A percentile compares a stretch with the other conserved stretches of the same genome.
Evolutionary conservation across 2,797 vertebrate species (phyloP).

Genomic region (Spinus pinus): DNA sequence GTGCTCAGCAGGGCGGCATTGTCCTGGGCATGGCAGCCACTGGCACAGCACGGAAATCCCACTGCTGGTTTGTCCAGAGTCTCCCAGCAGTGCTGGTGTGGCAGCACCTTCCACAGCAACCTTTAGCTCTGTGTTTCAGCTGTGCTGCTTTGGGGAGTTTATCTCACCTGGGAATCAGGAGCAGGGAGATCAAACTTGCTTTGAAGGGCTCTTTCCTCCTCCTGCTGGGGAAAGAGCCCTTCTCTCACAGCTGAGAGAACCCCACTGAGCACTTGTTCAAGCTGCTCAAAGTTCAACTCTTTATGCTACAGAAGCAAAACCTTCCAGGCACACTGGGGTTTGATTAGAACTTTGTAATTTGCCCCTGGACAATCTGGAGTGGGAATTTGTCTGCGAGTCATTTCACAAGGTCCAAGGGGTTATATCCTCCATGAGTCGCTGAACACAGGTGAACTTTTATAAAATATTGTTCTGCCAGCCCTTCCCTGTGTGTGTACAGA

Average conservation of each 20-base stretch:
- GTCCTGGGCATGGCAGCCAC: not conserved
- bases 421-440: not conserved
- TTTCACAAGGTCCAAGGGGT: not conserved
- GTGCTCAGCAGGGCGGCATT: not conserved
- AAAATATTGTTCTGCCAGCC: not conserved
- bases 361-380: not conserved
- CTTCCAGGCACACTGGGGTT: not conserved
- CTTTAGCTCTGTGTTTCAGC: not conserved
- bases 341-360: not conserved
- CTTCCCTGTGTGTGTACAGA: not conserved
- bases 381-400: not conserved
- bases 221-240: not conserved
- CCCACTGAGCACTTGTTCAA: not conserved
- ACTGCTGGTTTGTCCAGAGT: not conserved
- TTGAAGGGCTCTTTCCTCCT: not conserved
- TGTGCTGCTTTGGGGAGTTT: not conserved
- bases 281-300: not conserved
- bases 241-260: not conserved
- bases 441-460: not conserved
- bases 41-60: rapidly evolving
- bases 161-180: not conserved
- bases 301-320: not conserved
- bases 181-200: not conserved
- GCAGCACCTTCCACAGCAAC: rapidly evolving
- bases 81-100: not conserved